A percentile compares a stretch with the other conserved stretches of the same genome.
These are phyloP conservation scores for Orchestia grillus DNA, from an alignment of 1,140 invertebrate species.

Conservation along the genomic window DNA sequence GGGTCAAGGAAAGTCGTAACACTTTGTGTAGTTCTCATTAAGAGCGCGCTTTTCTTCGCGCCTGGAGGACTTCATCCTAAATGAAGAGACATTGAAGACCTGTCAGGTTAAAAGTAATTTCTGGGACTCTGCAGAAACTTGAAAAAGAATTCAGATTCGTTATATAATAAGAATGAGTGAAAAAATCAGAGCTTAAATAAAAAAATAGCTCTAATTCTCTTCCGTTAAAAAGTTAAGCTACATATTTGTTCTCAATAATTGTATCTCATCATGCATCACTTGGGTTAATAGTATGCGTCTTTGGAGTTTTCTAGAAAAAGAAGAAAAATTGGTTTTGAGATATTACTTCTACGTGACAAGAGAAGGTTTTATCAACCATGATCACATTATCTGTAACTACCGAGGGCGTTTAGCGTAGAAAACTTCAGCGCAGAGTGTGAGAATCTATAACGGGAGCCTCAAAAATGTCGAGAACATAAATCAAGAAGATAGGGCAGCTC, in stretches of 20 bases:
- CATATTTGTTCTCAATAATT: not conserved
- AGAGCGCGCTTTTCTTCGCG: not conserved
- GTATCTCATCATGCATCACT: not conserved
- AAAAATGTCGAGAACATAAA: not conserved
- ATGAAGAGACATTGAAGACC: not conserved
- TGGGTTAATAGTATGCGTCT: not conserved
- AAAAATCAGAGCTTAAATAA: too few relatives aligned
- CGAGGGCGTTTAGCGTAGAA: not conserved
- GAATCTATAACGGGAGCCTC: not conserved
- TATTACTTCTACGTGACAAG: not conserved
- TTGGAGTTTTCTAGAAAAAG: not conserved
- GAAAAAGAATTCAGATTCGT: too few relatives aligned
- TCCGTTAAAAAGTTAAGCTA: not conserved
- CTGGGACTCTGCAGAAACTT: not conserved
- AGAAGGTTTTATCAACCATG: not conserved
- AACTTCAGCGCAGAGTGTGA: not conserved
- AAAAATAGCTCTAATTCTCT: not conserved
- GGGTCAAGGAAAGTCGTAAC: not conserved
- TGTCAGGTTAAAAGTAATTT: not conserved
- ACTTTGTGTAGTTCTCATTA: not conserved
- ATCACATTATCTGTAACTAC: not conserved
- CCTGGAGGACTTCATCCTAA: not conserved
- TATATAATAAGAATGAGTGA: too few relatives aligned
- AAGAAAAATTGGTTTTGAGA: not conserved
- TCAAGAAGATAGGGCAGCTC: not conserved